Evolutionary conservation across 2,888 invertebrate genomes (phyloP).

Genomic region (Gymnosoma rotundatum): DNA sequence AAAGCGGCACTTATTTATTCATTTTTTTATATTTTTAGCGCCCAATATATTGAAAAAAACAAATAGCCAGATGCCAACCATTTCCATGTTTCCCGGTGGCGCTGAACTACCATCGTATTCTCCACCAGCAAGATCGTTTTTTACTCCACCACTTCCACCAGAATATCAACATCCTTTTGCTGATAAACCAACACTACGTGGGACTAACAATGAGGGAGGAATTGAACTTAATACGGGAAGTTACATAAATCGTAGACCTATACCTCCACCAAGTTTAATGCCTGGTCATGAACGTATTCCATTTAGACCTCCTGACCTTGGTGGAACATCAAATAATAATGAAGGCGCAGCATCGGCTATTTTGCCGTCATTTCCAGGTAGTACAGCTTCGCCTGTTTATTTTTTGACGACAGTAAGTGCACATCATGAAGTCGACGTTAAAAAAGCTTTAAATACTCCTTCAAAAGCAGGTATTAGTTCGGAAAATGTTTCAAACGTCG

Average conservation of each 20-base stretch:
- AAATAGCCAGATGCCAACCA: slow-evolving; percentile 84
- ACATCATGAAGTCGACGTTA: slow-evolving; percentile 77
- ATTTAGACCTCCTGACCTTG: slow-evolving; percentile 85
- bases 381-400: slow-evolving; percentile 47
- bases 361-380: slow-evolving; percentile 46
- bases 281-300: slow-evolving; percentile 93
- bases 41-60: slow-evolving; percentile 84
- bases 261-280: slow-evolving; percentile 92
- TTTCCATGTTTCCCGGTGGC: slow-evolving; percentile 84
- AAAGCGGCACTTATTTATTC: too few relatives aligned
- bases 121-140: slow-evolving; percentile 90
- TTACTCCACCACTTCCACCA: slow-evolving; percentile 92
- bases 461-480: slow-evolving; percentile 82
- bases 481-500: slow-evolving; percentile 53
- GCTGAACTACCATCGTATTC: slow-evolving; percentile 90
- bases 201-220: slow-evolving; percentile 85
- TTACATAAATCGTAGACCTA: slow-evolving; percentile 88
- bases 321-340: slow-evolving; percentile 64
- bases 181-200: slow-evolving; percentile 93
- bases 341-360: slow-evolving; percentile 48
- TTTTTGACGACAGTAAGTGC: slow-evolving; percentile 30
- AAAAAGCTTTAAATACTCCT: slow-evolving; percentile 89
- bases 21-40: slow-evolving; percentile 72
- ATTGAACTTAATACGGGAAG: slow-evolving; percentile 73
- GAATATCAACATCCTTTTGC: slow-evolving; percentile 93